These are phyloP conservation scores for Perca schrenkii DNA, from an alignment of 2,113 vertebrate genomes.

Conservation along the genomic window DNA sequence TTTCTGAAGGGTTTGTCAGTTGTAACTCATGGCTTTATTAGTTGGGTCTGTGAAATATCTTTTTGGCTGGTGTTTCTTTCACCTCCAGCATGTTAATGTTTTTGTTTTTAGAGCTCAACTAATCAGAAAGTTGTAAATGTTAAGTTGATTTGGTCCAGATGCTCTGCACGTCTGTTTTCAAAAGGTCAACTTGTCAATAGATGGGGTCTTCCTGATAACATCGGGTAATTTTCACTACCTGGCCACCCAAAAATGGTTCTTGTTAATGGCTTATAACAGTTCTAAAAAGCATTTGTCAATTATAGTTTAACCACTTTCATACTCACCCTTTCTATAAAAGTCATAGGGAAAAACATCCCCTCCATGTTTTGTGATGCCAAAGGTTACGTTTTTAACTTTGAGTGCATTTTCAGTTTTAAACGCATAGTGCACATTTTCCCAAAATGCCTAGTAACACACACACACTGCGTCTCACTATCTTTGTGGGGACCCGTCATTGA, in stretches of 20 bases:
- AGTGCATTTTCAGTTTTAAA: neutral
- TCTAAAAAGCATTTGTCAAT: neutral
- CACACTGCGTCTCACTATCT: neutral
- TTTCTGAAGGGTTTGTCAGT: neutral
- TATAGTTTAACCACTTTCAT: neutral
- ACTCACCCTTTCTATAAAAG: neutral
- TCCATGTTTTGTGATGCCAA: neutral
- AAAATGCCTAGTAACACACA: slow-evolving; percentile 21
- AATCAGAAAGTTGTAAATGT: neutral
- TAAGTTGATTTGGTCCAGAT: neutral
- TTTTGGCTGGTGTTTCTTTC: neutral
- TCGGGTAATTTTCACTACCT: neutral
- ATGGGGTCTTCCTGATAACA: too few relatives aligned
- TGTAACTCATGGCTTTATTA: too few relatives aligned
- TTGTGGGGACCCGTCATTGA: too few relatives aligned
- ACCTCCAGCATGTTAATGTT: neutral
- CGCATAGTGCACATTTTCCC: neutral
- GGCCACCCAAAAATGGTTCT: neutral
- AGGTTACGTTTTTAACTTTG: neutral
- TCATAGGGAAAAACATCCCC: neutral
- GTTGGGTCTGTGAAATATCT: too few relatives aligned
- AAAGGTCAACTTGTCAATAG: neutral
- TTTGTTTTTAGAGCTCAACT: neutral
- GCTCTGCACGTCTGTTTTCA: neutral
- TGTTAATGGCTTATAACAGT: neutral